Percentiles rank a stretch among this genome's conserved stretches.
phyloP scores from a whole-genome alignment of 2,888 invertebrate species.

The Chirona hameri region DNA sequence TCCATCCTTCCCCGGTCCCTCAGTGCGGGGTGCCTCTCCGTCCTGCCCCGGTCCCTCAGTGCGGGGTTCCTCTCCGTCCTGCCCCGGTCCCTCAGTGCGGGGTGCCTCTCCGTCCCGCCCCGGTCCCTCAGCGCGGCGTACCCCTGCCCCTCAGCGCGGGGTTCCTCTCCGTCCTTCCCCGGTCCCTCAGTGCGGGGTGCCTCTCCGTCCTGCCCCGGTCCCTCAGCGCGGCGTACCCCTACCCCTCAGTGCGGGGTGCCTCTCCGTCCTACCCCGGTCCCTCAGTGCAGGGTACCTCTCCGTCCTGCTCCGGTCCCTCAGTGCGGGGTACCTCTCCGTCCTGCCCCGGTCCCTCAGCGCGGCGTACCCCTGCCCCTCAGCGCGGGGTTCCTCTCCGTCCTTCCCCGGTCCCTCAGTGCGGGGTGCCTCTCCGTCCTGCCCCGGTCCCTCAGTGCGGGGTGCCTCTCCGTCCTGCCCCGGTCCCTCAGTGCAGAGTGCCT shows the following conservation, averaged over 20 bases:
- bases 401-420: background rate
- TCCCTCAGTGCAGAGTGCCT: background rate
- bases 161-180: background rate
- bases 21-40: background rate
- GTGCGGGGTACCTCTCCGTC: background rate
- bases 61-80: background rate
- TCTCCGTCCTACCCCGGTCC: background rate
- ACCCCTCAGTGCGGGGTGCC: background rate
- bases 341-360: no score
- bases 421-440: background rate
- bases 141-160: no score
- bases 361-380: no score
- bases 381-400: background rate
- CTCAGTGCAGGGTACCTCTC: background rate
- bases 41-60: background rate
- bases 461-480: background rate
- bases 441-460: no score
- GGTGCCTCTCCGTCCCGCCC: background rate
- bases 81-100: no score
- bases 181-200: background rate
- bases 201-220: background rate
- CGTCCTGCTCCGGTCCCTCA: background rate
- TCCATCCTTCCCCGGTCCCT: background rate
- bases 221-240: no score
- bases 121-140: background rate